Conservation (phyloP, 2,113 vertebrate genomes). For the Actinemys pallida region DNA sequence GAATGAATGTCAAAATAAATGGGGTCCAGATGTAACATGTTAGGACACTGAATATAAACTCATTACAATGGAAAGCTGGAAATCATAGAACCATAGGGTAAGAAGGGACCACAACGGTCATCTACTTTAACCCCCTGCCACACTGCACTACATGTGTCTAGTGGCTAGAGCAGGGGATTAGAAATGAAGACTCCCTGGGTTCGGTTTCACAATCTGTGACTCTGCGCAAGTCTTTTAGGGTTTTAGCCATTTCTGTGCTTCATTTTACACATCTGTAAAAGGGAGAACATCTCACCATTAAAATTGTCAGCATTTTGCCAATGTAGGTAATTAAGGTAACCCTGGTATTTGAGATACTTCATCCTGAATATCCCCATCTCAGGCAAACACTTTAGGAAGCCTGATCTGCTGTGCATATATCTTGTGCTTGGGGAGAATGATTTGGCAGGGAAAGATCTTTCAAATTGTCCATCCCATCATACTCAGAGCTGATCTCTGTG, state of each 20-base stretch:
- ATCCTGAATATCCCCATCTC: background rate
- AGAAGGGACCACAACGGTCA: background rate
- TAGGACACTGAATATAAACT: background rate
- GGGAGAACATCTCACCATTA: background rate
- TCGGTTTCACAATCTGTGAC: background rate
- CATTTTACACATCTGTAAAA: background rate
- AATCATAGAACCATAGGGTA: background rate
- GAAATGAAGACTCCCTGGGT: background rate
- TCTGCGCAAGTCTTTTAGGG: background rate
- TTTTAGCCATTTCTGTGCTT: background rate
- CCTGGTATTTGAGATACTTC: background rate
- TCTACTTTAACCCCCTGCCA: background rate
- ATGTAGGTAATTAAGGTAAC: background rate
- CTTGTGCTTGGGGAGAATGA: conserved; percentile 29
- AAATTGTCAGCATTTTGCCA: background rate
- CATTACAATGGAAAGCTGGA: background rate
- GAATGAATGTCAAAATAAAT: background rate
- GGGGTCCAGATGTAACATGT: background rate
- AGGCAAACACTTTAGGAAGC: conserved; percentile 27
- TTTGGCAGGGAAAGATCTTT: background rate
- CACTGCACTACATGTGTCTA: background rate
- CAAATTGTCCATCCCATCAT: background rate
- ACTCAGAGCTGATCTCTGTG: conserved; percentile 1
- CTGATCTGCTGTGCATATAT: background rate
- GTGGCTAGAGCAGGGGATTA: background rate